Evolutionary conservation across 1,140 invertebrate genomes (phyloP).

Genomic region (Drosophila pandora): DNA sequence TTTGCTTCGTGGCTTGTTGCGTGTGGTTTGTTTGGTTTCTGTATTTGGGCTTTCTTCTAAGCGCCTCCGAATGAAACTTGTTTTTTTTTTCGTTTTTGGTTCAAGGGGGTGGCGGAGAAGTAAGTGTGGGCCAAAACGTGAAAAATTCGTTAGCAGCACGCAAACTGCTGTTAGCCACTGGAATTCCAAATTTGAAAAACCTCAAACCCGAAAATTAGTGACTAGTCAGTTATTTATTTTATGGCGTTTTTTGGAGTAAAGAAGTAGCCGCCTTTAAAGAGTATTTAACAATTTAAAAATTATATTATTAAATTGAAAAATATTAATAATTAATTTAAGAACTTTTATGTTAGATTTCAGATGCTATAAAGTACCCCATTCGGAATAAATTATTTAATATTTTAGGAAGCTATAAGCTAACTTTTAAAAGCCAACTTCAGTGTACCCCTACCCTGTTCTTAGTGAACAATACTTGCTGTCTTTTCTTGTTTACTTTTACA

Average conservation of each 20-base stretch:
- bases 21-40: slow-evolving; percentile 53
- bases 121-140: slow-evolving; percentile 39
- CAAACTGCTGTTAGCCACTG: slow-evolving; percentile 26
- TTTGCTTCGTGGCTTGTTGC: slow-evolving; percentile 58
- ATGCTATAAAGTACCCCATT: too few species aligned
- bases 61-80: slow-evolving; percentile 42
- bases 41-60: slow-evolving; percentile 49
- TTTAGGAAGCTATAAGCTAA: neutral
- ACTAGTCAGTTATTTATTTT: neutral
- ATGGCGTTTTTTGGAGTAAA: neutral
- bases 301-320: too few species aligned
- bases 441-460: neutral
- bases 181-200: slow-evolving; percentile 29
- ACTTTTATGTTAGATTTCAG: too few species aligned
- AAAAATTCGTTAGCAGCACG: slow-evolving; percentile 49
- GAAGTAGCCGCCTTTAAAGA: neutral
- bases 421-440: neutral
- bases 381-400: neutral
- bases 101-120: slow-evolving; percentile 7
- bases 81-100: slow-evolving; percentile 35
- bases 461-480: neutral
- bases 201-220: slow-evolving; percentile 20
- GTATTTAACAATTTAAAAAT: too few species aligned
- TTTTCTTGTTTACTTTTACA: slow-evolving; percentile 17
- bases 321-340: too few species aligned